Evolutionary conservation across 2,113 vertebrate genomes (phyloP).

Genomic region (Coreoperca whiteheadi): DNA sequence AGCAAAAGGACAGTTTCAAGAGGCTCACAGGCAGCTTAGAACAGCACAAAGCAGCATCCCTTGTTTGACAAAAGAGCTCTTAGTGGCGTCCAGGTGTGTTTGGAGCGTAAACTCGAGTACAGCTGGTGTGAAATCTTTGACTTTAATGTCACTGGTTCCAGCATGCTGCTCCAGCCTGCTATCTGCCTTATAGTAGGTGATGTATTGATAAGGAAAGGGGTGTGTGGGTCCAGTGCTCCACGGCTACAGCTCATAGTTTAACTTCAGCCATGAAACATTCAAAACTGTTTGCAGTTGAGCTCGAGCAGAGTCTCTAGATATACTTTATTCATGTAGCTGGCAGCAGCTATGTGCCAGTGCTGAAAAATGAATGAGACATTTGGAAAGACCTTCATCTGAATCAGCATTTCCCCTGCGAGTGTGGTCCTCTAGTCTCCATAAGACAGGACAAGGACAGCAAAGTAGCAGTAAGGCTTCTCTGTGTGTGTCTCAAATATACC

Average conservation of each 20-base stretch:
- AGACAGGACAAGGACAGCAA: constrained; percentile 47
- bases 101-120: background rate
- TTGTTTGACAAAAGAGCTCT: constrained; percentile 23
- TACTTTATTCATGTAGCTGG: constrained; percentile 79
- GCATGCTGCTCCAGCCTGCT: constrained; percentile 9
- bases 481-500: constrained; percentile 22
- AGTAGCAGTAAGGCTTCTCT: constrained; percentile 13
- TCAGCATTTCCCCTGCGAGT: constrained; percentile 61
- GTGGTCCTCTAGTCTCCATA: constrained; percentile 26
- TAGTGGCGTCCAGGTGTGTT: constrained; percentile 40
- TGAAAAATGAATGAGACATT: constrained; percentile 82
- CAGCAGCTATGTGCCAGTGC: constrained; percentile 57
- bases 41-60: constrained; percentile 13
- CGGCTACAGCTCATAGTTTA: constrained; percentile 61
- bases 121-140: constrained; percentile 37
- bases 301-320: constrained; percentile 57
- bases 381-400: constrained; percentile 65
- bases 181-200: constrained; percentile 28
- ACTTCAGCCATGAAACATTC: constrained; percentile 78
- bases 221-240: constrained; percentile 32
- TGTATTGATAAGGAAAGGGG: constrained; percentile 47
- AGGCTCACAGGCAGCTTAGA: background rate
- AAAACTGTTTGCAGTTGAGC: constrained; percentile 76
- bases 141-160: constrained; percentile 37
- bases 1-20: background rate